Conservation (phyloP, 2,797 vertebrate species). For the Thripadectes ignobilis region DNA sequence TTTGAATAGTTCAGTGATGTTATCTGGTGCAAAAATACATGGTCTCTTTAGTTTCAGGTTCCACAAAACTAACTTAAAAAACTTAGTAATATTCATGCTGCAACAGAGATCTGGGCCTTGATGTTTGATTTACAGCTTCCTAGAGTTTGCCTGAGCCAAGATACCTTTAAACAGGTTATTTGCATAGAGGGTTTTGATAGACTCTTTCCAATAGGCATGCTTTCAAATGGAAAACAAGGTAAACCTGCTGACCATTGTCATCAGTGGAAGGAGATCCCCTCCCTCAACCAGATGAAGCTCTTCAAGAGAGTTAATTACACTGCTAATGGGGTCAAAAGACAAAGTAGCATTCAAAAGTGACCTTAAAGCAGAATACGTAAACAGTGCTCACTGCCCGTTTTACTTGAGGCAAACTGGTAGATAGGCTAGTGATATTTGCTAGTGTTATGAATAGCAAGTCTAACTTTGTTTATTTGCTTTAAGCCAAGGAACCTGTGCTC, state of each 20-base stretch:
- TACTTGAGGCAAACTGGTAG: neutral
- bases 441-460: neutral
- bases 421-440: neutral
- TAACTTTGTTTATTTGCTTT: neutral
- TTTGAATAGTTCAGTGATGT: neutral
- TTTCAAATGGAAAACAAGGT: conserved; percentile 7
- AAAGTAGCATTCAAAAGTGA: neutral
- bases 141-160: neutral
- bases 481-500: neutral
- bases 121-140: neutral
- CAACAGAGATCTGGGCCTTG: neutral
- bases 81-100: neutral
- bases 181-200: neutral
- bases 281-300: neutral
- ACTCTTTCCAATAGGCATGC: neutral
- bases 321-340: neutral
- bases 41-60: neutral
- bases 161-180: neutral
- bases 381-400: rapidly evolving
- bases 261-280: neutral
- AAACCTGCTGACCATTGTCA: neutral
- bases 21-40: neutral
- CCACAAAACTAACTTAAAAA: neutral
- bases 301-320: neutral
- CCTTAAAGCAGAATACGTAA: neutral